A percentile compares a stretch with the other conserved stretches of the same genome.
phyloP scores from a whole-genome alignment of 1,140 invertebrate species.

The Ceratosolen solmsi region DNA sequence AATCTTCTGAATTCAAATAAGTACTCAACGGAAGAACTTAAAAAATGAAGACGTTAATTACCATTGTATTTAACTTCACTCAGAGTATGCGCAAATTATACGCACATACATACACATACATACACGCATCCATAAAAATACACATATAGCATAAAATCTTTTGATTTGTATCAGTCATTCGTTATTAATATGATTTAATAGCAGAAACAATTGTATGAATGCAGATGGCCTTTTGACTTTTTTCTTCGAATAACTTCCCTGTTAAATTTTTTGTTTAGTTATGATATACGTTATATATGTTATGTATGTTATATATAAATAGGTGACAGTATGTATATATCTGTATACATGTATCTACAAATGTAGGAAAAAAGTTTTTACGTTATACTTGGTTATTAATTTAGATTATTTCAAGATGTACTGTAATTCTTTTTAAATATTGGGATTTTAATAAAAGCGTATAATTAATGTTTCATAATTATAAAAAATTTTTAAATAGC shows the following conservation, averaged over 20 bases:
- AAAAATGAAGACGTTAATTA: conserved; percentile 9
- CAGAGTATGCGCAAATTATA: conserved; percentile 1
- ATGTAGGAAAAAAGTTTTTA: background rate
- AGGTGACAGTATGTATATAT: background rate
- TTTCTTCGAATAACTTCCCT: too few relatives aligned
- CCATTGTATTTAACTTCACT: conserved; percentile 17
- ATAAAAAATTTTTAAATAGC: background rate
- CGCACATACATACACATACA: background rate
- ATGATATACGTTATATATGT: conserved; percentile 23
- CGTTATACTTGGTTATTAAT: background rate
- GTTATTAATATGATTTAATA: too few relatives aligned
- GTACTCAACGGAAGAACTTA: background rate
- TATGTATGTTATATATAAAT: conserved; percentile 7
- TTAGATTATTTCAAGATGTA: conserved; percentile 3
- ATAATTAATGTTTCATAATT: background rate
- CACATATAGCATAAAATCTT: background rate
- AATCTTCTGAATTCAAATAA: background rate
- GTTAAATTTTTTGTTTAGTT: too few relatives aligned
- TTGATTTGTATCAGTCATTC: too few relatives aligned
- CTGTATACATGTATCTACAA: background rate
- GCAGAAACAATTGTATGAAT: conserved; percentile 1
- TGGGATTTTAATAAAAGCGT: background rate
- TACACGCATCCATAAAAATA: background rate
- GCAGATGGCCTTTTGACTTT: background rate
- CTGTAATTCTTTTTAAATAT: background rate